A percentile compares a stretch with the other conserved stretches of the same genome.
These are phyloP conservation scores for Oreortyx pictus DNA, from an alignment of 2,797 vertebrate species.

Conservation along the genomic window DNA sequence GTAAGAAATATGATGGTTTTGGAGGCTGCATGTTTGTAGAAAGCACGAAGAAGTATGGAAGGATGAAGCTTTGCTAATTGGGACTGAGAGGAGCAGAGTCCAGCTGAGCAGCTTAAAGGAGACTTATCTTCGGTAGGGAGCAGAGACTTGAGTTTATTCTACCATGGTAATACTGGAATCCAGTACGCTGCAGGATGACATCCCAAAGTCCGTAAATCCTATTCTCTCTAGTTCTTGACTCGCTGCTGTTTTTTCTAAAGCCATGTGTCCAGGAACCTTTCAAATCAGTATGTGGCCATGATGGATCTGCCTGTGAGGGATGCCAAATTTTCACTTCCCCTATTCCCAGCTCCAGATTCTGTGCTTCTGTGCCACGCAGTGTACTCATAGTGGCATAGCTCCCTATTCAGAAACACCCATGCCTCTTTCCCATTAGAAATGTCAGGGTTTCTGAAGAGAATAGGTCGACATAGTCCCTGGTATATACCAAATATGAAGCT, in stretches of 20 bases:
- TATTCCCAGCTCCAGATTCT: not conserved
- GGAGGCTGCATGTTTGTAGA: not conserved
- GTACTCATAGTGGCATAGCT: not conserved
- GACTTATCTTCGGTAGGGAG: not conserved
- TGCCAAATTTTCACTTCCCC: not conserved
- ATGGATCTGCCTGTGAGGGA: not conserved
- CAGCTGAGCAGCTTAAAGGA: not conserved
- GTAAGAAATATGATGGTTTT: not conserved
- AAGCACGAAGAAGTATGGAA: not conserved
- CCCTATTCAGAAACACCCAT: rapidly evolving
- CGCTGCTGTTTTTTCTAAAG: not conserved
- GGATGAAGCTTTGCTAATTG: not conserved
- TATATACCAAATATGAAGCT: not conserved
- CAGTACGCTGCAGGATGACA: not conserved
- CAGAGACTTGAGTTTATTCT: not conserved
- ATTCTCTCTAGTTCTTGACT: not conserved
- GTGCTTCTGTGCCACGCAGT: rapidly evolving
- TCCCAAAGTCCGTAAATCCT: not conserved
- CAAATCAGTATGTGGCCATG: not conserved
- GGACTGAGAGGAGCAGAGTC: not conserved
- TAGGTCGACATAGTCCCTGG: not conserved
- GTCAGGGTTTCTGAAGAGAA: not conserved
- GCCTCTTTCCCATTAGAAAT: not conserved
- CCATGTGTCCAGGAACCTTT: not conserved
- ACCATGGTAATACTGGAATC: not conserved